Evolutionary conservation across 2,888 invertebrate genomes (phyloP).

Genomic region (Seladonia tumulorum): DNA sequence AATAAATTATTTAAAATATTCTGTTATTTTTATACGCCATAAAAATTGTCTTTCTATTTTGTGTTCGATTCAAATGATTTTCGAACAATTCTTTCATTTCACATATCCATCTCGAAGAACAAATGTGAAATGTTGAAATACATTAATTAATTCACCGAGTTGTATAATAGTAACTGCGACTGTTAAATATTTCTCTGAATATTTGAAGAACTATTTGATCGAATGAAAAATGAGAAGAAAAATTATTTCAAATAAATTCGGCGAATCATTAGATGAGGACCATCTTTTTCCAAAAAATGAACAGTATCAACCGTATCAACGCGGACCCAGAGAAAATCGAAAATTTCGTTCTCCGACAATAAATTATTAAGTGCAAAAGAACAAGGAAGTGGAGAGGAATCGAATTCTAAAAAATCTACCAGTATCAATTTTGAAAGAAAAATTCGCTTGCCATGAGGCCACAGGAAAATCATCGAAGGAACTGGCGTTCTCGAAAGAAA

Average conservation of each 20-base stretch:
- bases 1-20: too few relatives aligned
- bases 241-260: too few relatives aligned
- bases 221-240: neutral
- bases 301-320: too few relatives aligned
- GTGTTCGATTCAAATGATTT: neutral
- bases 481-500: slow-evolving; percentile 37
- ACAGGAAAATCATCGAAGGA: neutral
- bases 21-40: too few relatives aligned
- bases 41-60: neutral
- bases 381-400: neutral
- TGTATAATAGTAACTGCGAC: neutral
- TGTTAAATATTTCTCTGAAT: too few relatives aligned
- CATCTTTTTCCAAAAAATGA: too few relatives aligned
- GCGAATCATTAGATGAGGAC: too few relatives aligned
- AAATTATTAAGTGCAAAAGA: neutral
- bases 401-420: neutral
- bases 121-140: neutral
- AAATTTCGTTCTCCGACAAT: neutral
- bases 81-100: too few relatives aligned
- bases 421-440: neutral
- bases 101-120: too few relatives aligned
- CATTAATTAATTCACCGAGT: neutral
- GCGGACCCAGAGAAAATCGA: neutral
- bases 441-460: neutral
- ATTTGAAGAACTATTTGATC: neutral